phyloP scores from a whole-genome alignment of 2,888 invertebrate species.

The Notocelia uddmanniana region DNA sequence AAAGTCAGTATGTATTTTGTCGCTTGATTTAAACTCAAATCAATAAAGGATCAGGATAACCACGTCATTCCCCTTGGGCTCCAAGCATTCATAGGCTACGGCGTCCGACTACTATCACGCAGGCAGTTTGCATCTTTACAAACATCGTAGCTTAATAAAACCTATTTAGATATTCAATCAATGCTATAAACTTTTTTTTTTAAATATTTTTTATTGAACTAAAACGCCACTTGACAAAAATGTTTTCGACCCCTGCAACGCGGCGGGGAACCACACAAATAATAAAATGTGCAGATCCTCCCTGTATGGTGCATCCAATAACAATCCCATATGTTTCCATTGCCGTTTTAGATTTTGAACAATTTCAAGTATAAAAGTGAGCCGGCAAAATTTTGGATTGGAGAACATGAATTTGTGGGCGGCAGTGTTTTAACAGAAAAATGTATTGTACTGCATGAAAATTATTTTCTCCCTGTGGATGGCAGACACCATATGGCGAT shows the following conservation, averaged over 20 bases:
- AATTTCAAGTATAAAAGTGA: constrained; percentile 13
- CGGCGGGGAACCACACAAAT: constrained; percentile 70
- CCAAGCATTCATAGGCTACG: not conserved
- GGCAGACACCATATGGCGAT: constrained; percentile 77
- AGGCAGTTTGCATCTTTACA: not conserved
- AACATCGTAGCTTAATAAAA: not conserved
- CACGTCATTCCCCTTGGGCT: not conserved
- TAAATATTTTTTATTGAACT: not conserved
- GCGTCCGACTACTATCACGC: not conserved
- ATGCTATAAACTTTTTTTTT: too few species aligned
- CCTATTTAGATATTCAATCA: too few species aligned
- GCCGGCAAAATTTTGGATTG: constrained; percentile 49
- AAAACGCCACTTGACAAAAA: constrained; percentile 25
- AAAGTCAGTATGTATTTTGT: not conserved
- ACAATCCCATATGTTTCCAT: constrained; percentile 64
- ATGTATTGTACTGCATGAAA: not conserved
- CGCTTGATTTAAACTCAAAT: not conserved
- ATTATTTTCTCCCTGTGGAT: not conserved
- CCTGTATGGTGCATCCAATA: constrained; percentile 64
- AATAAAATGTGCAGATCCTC: constrained; percentile 72
- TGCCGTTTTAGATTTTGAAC: constrained; percentile 55
- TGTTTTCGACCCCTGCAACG: constrained; percentile 60
- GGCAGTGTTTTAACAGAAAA: constrained; percentile 51
- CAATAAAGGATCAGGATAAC: not conserved
- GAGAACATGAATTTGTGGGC: constrained; percentile 72